These are phyloP conservation scores for Thecocarcelia acutangulata DNA, from an alignment of 2,888 invertebrate species.

Conservation along the genomic window DNA sequence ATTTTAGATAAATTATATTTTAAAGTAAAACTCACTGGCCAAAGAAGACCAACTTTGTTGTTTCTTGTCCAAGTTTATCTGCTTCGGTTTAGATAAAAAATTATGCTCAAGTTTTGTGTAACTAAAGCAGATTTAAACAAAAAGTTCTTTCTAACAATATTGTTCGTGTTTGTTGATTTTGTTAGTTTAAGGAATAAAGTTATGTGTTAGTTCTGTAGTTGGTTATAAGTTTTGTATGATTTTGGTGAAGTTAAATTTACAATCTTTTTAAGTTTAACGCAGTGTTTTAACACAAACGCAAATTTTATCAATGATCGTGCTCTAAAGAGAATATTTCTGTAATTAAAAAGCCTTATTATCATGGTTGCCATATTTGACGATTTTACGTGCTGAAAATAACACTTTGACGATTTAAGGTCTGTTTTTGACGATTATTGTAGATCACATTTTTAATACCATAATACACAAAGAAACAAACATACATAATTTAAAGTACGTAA, in stretches of 20 bases:
- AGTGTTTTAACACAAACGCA: no score
- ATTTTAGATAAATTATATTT: neutral
- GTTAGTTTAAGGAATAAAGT: slow-evolving; percentile 35
- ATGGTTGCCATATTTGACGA: no score
- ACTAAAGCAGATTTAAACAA: neutral
- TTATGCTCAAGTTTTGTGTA: slow-evolving; percentile 30
- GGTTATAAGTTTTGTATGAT: slow-evolving; percentile 31
- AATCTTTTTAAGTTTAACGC: no score
- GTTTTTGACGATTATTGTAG: no score
- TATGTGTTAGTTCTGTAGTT: slow-evolving; percentile 49
- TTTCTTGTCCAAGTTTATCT: slow-evolving; percentile 13
- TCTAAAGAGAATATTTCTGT: no score
- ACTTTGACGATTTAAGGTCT: no score
- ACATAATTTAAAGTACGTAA: no score
- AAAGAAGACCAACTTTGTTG: slow-evolving; percentile 33
- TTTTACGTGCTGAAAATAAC: no score
- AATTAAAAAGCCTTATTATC: no score
- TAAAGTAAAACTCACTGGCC: neutral
- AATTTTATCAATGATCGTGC: no score
- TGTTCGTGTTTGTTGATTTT: slow-evolving; percentile 44
- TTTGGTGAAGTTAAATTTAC: slow-evolving; percentile 4
- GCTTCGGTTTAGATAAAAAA: slow-evolving; percentile 45
- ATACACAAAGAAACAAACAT: no score
- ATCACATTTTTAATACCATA: no score
- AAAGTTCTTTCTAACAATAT: slow-evolving; percentile 20